A percentile compares a stretch with the other conserved stretches of the same genome.
These are phyloP conservation scores for Lamellibrachia columna DNA, from an alignment of 2,888 invertebrate genomes.

Conservation along the genomic window DNA sequence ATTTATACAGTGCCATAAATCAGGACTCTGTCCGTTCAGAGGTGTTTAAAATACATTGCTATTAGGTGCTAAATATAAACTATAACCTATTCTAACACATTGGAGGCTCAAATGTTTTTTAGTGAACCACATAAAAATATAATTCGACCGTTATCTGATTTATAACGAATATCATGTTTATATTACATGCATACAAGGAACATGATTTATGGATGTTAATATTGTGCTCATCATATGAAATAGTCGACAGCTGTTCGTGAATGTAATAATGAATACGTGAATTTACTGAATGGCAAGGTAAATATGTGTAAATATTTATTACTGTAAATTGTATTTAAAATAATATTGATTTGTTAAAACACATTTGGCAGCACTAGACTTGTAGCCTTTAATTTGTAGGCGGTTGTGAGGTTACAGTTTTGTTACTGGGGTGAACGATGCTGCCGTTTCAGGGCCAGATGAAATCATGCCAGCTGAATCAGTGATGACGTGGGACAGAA, in stretches of 20 bases:
- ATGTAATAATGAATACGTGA: neutral
- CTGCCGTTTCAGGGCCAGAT: slow-evolving; percentile 38
- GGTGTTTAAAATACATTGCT: too few relatives aligned
- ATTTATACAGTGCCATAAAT: too few relatives aligned
- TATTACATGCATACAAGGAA: neutral
- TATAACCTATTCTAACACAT: too few relatives aligned
- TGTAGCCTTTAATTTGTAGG: neutral
- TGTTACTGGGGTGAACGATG: neutral
- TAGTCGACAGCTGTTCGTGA: neutral
- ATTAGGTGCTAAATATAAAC: too few relatives aligned
- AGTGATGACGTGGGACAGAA: slow-evolving; percentile 40
- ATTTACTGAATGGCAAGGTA: neutral
- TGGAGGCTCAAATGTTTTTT: too few relatives aligned
- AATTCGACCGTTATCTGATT: too few relatives aligned
- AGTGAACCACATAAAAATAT: too few relatives aligned
- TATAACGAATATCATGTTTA: too few relatives aligned
- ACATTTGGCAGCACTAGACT: too few relatives aligned
- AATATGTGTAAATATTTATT: neutral
- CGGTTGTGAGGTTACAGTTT: neutral
- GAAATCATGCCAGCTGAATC: slow-evolving; percentile 44
- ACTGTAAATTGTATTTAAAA: neutral
- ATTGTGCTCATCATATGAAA: neutral
- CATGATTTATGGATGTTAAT: neutral
- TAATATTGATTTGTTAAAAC: too few relatives aligned
- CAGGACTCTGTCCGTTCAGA: too few relatives aligned